Evolutionary conservation across 2,113 vertebrate species (phyloP).

Genomic region (Rafetus swinhoei): DNA sequence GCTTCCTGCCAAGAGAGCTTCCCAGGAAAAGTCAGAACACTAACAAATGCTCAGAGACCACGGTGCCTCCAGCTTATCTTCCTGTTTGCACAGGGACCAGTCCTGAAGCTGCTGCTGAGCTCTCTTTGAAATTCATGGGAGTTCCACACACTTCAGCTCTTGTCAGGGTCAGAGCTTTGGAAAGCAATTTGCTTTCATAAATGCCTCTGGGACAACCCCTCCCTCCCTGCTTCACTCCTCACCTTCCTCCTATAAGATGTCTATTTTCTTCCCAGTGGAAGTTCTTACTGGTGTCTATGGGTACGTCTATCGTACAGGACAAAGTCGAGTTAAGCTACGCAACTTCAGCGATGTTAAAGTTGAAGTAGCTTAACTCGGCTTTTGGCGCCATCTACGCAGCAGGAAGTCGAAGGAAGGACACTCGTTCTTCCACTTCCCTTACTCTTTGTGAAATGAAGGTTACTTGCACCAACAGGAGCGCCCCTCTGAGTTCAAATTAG

Average conservation of each 20-base stretch:
- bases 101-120: background rate
- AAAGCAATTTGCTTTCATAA: background rate
- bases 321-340: too few relatives aligned
- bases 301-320: too few relatives aligned
- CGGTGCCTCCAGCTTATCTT: slow-evolving; percentile 10
- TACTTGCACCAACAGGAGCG: too few relatives aligned
- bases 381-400: too few relatives aligned
- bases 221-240: accelerated
- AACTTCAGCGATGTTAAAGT: too few relatives aligned
- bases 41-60: background rate
- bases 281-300: accelerated
- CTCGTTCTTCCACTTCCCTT: too few relatives aligned
- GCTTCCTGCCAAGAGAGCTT: slow-evolving; percentile 51
- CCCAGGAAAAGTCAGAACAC: background rate
- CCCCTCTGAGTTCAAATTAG: too few relatives aligned
- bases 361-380: too few relatives aligned
- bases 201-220: background rate
- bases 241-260: background rate
- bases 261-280: accelerated
- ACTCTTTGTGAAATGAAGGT: too few relatives aligned
- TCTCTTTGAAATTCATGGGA: background rate
- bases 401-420: too few relatives aligned
- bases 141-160: background rate
- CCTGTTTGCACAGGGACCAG: background rate
- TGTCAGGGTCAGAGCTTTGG: background rate